Evolutionary conservation across 1,140 invertebrate species (phyloP).

Genomic region (Doryteuthis pealeii): DNA sequence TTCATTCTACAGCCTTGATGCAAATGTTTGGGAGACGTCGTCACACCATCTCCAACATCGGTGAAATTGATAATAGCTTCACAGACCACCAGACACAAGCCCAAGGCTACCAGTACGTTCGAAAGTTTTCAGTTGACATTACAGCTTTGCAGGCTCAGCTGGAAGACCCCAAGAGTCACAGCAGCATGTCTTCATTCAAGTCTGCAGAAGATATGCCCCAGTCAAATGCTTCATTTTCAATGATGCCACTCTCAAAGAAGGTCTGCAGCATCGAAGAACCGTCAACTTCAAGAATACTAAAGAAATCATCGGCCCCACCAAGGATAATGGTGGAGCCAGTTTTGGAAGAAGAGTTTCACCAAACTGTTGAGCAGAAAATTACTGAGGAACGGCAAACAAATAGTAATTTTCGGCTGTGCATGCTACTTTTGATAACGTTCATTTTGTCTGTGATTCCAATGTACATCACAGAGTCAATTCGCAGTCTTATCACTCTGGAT

Average conservation of each 20-base stretch:
- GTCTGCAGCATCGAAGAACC: not conserved
- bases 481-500: conserved; percentile 24
- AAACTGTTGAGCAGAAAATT: not conserved
- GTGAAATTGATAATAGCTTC: conserved; percentile 29
- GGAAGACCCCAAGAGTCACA: conserved; percentile 54
- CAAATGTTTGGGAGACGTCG: conserved; percentile 43
- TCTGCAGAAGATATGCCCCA: conserved; percentile 38
- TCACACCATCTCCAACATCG: conserved; percentile 52
- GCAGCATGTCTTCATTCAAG: conserved; percentile 47
- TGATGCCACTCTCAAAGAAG: not conserved
- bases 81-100: conserved; percentile 35
- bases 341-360: conserved; percentile 15
- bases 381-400: conserved; percentile 22
- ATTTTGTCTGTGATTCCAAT: conserved; percentile 42
- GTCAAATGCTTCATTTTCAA: conserved; percentile 20
- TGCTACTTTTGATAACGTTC: conserved; percentile 41
- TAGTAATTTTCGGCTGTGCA: conserved; percentile 34
- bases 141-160: conserved; percentile 55
- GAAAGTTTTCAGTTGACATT: conserved; percentile 58
- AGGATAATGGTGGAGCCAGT: conserved; percentile 12
- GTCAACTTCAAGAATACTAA: not conserved
- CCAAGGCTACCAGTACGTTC: conserved; percentile 54
- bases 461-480: conserved; percentile 38
- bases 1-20: conserved; percentile 6
- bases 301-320: conserved; percentile 21